phyloP scores from a whole-genome alignment of 2,888 invertebrate species.

The Abscondita cerata region DNA sequence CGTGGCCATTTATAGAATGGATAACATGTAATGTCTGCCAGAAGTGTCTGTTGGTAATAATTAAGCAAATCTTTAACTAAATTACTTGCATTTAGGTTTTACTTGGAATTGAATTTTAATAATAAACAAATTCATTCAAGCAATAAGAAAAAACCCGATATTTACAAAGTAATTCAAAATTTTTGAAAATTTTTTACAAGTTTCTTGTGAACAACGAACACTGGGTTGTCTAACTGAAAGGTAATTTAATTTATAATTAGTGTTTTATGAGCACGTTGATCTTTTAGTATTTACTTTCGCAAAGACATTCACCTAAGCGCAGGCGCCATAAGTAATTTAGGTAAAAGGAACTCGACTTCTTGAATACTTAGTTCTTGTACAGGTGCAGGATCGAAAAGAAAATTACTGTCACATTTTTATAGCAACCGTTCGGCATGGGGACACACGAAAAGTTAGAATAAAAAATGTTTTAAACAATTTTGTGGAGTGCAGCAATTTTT shows the following conservation, averaged over 20 bases:
- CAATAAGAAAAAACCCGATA: no score
- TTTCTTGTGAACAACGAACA: background rate
- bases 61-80: no score
- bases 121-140: no score
- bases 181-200: no score
- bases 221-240: constrained; percentile 23
- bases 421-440: constrained; percentile 18
- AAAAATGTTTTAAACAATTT: constrained; percentile 40
- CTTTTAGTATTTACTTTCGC: constrained; percentile 30
- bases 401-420: constrained; percentile 19
- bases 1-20: no score
- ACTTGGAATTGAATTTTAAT: no score
- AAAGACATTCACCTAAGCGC: constrained; percentile 44
- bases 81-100: no score
- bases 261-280: constrained; percentile 30
- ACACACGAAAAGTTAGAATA: background rate
- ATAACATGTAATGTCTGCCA: no score
- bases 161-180: no score
- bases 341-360: constrained; percentile 49
- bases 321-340: constrained; percentile 40
- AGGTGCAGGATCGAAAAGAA: constrained; percentile 35
- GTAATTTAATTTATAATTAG: constrained; percentile 7
- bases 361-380: constrained; percentile 50
- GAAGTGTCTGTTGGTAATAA: no score
- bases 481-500: constrained; percentile 33